Percentiles rank a stretch among this genome's conserved stretches.
phyloP scores from a whole-genome alignment of 2,797 vertebrate genomes.

The Malurus splendens region DNA sequence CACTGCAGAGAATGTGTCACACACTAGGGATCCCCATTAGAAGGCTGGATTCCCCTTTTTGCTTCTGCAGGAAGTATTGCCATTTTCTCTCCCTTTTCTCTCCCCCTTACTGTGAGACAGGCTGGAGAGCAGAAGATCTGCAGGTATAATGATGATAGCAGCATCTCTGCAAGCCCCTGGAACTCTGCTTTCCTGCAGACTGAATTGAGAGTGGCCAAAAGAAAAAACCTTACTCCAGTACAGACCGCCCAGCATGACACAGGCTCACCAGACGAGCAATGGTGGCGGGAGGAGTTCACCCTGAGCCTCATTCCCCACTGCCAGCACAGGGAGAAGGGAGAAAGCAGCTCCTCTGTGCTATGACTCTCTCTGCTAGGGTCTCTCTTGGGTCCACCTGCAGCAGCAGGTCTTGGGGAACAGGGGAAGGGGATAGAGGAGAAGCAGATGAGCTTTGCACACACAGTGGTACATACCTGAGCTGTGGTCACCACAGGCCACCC shows the following conservation, averaged over 20 bases:
- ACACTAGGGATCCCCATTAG: background rate
- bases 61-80: background rate
- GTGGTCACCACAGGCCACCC: background rate
- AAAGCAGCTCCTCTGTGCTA: background rate
- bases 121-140: background rate
- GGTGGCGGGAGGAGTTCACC: background rate
- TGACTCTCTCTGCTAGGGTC: background rate
- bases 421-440: background rate
- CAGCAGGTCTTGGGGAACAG: background rate
- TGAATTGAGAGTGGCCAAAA: background rate
- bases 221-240: background rate
- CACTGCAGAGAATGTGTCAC: background rate
- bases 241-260: background rate
- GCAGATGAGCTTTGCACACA: background rate
- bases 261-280: background rate
- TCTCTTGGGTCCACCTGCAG: background rate
- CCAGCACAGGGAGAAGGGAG: background rate
- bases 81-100: background rate
- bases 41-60: background rate
- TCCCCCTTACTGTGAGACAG: background rate
- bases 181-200: background rate
- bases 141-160: background rate
- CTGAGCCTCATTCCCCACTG: background rate
- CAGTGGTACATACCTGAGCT: background rate
- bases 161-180: background rate